Conservation (phyloP, 2,797 vertebrate genomes). For the Rhabdomys pumilio region DNA sequence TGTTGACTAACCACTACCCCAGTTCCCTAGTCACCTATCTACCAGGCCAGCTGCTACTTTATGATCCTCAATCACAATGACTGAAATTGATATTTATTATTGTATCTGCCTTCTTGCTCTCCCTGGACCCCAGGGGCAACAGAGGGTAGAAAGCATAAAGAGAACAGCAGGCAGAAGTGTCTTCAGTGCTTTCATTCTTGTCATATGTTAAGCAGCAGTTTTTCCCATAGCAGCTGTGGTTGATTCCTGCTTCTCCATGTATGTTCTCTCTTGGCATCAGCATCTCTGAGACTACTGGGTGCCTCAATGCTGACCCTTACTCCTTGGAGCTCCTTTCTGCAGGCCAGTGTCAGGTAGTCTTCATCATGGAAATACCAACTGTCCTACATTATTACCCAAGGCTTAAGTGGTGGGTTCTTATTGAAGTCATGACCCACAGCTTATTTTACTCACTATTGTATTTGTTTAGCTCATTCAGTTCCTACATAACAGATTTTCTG, state of each 20-base stretch:
- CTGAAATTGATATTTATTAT: neutral
- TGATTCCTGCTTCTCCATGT: neutral
- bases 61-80: neutral
- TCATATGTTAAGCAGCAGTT: neutral
- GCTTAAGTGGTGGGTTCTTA: neutral
- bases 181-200: neutral
- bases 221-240: neutral
- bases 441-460: neutral
- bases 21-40: neutral
- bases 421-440: neutral
- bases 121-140: neutral
- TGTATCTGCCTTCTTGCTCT: neutral
- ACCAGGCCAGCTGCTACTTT: neutral
- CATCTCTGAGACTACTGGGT: neutral
- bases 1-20: neutral
- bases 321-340: neutral
- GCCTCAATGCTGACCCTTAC: rapidly evolving
- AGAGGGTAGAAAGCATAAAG: neutral
- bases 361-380: neutral
- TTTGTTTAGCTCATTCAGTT: neutral
- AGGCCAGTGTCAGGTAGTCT: neutral
- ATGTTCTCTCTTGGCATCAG: neutral
- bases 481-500: neutral
- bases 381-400: neutral
- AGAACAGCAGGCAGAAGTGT: neutral